phyloP scores from a whole-genome alignment of 2,797 vertebrate genomes.

The Pelobates cultripes region DNA sequence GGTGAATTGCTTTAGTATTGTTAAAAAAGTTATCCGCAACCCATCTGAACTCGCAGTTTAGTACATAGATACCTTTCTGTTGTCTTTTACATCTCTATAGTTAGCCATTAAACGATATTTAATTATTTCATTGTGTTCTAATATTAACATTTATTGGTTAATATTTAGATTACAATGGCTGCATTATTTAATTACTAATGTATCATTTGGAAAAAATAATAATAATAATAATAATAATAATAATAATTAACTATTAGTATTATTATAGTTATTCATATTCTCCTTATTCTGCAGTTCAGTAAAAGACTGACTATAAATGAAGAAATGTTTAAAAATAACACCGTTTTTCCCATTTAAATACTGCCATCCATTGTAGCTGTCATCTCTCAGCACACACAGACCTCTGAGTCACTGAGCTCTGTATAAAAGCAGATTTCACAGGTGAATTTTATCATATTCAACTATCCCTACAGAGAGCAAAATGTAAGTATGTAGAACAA shows the following conservation, averaged over 20 bases:
- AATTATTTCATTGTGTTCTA: too few relatives aligned
- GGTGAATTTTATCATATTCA: constrained; percentile 67
- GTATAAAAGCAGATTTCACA: constrained; percentile 63
- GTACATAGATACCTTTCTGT: too few relatives aligned
- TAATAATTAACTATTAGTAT: background rate
- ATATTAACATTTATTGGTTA: too few relatives aligned
- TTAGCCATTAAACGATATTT: too few relatives aligned
- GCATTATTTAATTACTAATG: too few relatives aligned
- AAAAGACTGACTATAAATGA: background rate
- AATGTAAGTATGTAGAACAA: background rate
- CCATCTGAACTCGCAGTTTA: too few relatives aligned
- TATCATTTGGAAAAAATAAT: too few relatives aligned
- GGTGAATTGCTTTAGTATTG: too few relatives aligned
- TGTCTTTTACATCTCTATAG: too few relatives aligned
- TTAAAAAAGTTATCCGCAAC: too few relatives aligned
- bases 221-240: too few relatives aligned
- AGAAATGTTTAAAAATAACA: background rate
- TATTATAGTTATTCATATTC: background rate
- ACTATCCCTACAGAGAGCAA: constrained; percentile 61
- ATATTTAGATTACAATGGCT: too few relatives aligned
- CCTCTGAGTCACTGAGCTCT: constrained; percentile 63
- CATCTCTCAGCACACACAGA: background rate
- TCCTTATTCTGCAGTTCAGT: background rate
- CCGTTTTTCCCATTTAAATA: background rate
- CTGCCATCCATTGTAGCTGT: constrained; percentile 6